Conservation (phyloP, 2,113 vertebrate genomes). For the Riparia riparia region DNA sequence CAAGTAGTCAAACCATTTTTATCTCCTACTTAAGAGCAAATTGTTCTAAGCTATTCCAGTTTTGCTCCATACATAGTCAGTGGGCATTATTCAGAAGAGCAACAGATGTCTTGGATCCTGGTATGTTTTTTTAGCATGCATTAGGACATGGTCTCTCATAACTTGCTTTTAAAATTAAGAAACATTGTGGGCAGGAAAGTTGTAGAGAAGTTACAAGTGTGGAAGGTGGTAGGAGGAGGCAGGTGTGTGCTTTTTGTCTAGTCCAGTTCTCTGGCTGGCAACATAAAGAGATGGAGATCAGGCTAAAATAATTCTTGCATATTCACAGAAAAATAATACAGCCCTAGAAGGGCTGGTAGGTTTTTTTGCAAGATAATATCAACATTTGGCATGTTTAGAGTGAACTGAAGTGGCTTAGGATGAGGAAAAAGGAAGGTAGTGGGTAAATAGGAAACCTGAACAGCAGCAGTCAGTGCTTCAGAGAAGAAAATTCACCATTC, state of each 20-base stretch:
- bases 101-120: slow-evolving; percentile 11
- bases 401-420: background rate
- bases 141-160: background rate
- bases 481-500: background rate
- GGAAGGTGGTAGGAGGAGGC: slow-evolving; percentile 17
- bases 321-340: background rate
- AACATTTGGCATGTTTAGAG: background rate
- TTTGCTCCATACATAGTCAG: background rate
- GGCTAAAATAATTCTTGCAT: background rate
- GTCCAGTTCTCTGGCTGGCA: background rate
- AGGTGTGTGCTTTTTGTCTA: background rate
- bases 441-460: background rate
- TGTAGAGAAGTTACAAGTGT: background rate
- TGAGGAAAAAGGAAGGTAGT: background rate
- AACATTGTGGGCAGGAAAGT: background rate
- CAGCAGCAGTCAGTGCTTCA: background rate
- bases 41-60: slow-evolving; percentile 19
- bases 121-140: background rate
- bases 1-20: background rate
- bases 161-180: slow-evolving; percentile 8
- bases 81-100: background rate
- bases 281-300: background rate
- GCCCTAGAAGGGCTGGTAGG: background rate
- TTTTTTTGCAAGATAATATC: background rate
- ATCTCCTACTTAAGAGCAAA: slow-evolving; percentile 22